Evolutionary conservation across 2,888 invertebrate species (phyloP), one percentile per base, ranked within the genome.

Genomic region (Cephus runcator): DNA sequence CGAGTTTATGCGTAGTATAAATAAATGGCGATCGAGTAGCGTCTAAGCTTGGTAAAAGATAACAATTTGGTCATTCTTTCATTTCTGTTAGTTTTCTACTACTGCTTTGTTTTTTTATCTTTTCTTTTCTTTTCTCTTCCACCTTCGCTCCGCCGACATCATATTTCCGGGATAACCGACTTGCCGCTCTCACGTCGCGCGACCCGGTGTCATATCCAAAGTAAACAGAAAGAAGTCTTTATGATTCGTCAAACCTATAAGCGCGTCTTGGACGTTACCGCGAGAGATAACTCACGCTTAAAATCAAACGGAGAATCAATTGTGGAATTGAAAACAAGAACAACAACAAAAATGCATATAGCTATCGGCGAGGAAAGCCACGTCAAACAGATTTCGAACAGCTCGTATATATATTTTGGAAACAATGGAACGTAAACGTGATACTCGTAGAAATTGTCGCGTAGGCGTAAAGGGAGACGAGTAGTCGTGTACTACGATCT

Each of bases 1-100:
- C 35, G 36, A 15, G 73, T 73, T 69, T 77, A 75, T 76, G 40
- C 35, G 76, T 76, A 71, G 33, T 71, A 71, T 71, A 71, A 71
- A 71, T 71, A 71, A 71, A 71, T 71, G 71, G 33, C 71, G 71
- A 71, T 71, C 71, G 71, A 71, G 71, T 71, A 71, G 33, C 71
- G 33, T 71, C 33, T 71, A 71, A 71, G 71, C 33, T 71, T 71
- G 33, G 33, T 71, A 71, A 71, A 23, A 56, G 31, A 71, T 33
- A 71, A 71, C 31, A 23, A 56, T 56, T 56, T 56, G 56, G 56
- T 56, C 56, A 9, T 56, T 56, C 56, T 56, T 56, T 56, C 2
- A 23, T 56, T 56, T 56, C 56, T 9, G 56, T 56, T 40, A 23
- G 23, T 40, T 56, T 9, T 56, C 56, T 56, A 56, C 23, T 23